Conservation (phyloP, 2,113 vertebrate species). For the Forbesichthys papilliferus region DNA sequence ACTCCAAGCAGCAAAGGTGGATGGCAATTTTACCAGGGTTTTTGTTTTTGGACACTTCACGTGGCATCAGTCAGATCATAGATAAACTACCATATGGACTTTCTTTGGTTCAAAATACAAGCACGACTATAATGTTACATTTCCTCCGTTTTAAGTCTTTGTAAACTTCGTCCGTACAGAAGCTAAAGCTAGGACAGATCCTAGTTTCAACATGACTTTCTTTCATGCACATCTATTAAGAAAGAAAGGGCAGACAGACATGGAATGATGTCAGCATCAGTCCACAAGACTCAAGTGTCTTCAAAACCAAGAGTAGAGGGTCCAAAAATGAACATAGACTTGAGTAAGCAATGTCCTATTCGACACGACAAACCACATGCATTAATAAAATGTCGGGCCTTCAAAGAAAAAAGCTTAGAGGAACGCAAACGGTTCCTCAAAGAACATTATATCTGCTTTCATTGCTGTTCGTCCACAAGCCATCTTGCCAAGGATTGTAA, state of each 20-base stretch:
- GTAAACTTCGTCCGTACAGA: slow-evolving; percentile 18
- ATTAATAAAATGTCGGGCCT: not conserved
- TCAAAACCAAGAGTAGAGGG: not conserved
- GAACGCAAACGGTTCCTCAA: not conserved
- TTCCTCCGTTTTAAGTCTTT: slow-evolving; percentile 26
- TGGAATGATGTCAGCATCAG: not conserved
- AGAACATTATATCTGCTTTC: not conserved
- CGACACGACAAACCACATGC: too few species aligned
- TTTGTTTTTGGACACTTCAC: not conserved
- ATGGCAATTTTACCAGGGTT: slow-evolving; percentile 1
- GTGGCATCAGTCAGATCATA: slow-evolving; percentile 7
- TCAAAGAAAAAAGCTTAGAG: not conserved
- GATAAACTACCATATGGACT: slow-evolving; percentile 10
- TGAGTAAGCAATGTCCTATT: too few species aligned
- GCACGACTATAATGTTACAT: slow-evolving; percentile 16
- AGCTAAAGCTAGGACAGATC: slow-evolving; percentile 23
- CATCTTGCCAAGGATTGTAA: not conserved
- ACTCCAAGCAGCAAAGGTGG: slow-evolving; percentile 3
- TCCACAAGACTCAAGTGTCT: not conserved
- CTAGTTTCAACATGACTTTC: slow-evolving; percentile 14
- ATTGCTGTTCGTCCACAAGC: not conserved
- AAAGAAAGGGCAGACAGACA: not conserved
- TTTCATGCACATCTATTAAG: not conserved
- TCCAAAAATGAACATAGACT: too few species aligned
- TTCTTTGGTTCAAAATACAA: slow-evolving; percentile 20